These are phyloP conservation scores for Sceloporus tristichus DNA, from an alignment of 2,113 vertebrate species.

Conservation along the genomic window DNA sequence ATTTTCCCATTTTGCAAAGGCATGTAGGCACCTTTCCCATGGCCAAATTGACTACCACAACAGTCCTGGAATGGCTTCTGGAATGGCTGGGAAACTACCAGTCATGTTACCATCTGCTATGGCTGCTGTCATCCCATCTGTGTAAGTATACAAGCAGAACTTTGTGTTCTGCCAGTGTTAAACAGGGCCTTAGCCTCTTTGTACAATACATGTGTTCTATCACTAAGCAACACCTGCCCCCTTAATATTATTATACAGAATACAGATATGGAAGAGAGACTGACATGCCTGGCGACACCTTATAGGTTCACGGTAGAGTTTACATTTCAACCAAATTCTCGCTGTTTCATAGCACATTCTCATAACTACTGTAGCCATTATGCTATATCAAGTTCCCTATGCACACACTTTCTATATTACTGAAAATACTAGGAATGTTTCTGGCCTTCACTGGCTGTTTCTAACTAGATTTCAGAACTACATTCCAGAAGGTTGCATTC, in stretches of 20 bases:
- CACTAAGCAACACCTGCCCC: not conserved
- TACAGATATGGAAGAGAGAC: not conserved
- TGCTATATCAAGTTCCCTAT: not conserved
- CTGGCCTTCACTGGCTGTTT: not conserved
- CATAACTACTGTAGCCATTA: not conserved
- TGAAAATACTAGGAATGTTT: not conserved
- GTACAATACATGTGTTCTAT: not conserved
- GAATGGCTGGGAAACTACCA: too few relatives aligned
- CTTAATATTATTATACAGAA: not conserved
- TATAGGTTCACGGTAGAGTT: not conserved
- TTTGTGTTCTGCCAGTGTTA: too few relatives aligned
- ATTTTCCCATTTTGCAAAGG: too few relatives aligned
- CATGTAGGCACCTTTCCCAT: too few relatives aligned
- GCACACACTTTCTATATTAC: not conserved
- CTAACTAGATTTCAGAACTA: not conserved
- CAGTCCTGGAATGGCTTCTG: too few relatives aligned
- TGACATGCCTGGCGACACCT: not conserved
- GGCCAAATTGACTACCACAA: too few relatives aligned
- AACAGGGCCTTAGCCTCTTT: not conserved
- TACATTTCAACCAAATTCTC: not conserved
- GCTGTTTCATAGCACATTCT: not conserved
- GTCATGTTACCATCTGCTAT: too few relatives aligned
- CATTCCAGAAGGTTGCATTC: not conserved
- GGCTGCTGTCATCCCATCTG: too few relatives aligned
- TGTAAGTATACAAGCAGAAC: too few relatives aligned